Conservation (phyloP, 2,113 vertebrate genomes). For the Tilapia sparmanii region DNA sequence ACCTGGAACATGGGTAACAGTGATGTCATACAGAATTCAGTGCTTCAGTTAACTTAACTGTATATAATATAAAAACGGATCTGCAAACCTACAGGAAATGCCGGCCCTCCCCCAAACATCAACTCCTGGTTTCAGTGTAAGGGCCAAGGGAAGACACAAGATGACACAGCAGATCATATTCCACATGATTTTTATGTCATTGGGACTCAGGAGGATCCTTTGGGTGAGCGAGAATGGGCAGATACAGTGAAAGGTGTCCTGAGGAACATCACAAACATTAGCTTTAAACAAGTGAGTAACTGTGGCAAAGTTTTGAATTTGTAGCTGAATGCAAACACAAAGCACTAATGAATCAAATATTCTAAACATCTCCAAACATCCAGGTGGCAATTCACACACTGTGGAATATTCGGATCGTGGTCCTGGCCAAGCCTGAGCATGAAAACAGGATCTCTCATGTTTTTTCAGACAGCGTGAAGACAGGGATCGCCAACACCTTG, state of each 20-base stretch:
- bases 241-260: slow-evolving; percentile 81
- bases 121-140: slow-evolving; percentile 96
- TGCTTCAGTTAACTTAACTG: not conserved
- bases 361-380: not conserved
- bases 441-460: slow-evolving; percentile 95
- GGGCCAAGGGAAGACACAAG: slow-evolving; percentile 90
- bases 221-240: slow-evolving; percentile 90
- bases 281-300: slow-evolving; percentile 85
- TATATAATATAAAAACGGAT: not conserved
- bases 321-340: not conserved
- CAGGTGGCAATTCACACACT: slow-evolving; percentile 91
- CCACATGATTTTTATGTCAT: slow-evolving; percentile 97
- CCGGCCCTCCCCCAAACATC: slow-evolving; percentile 83
- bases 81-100: slow-evolving; percentile 76
- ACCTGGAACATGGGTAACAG: slow-evolving; percentile 97
- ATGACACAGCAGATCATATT: slow-evolving; percentile 92
- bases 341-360: not conserved
- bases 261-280: slow-evolving; percentile 88
- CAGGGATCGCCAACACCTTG: slow-evolving; percentile 92
- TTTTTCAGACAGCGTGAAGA: slow-evolving; percentile 90
- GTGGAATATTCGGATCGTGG: slow-evolving; percentile 92
- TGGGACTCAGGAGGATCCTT: slow-evolving; percentile 91
- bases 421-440: slow-evolving; percentile 91
- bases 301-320: not conserved
- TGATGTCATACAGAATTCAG: not conserved